Evolutionary conservation across 2,113 vertebrate genomes (phyloP).

Genomic region (Nothoprocta perdicaria): DNA sequence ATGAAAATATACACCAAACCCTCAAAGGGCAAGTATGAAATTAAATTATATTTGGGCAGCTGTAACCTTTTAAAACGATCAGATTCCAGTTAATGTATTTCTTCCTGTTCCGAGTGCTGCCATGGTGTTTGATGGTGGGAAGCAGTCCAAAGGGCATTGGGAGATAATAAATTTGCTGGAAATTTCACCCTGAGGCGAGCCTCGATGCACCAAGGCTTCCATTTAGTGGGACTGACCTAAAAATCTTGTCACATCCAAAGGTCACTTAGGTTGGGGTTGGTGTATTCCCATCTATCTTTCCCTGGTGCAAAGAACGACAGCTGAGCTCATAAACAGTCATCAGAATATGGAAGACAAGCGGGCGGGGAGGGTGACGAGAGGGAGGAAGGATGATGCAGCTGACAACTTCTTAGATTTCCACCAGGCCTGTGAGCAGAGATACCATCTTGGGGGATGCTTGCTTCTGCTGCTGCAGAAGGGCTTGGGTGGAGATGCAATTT

Average conservation of each 20-base stretch:
- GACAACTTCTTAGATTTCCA: constrained; percentile 27
- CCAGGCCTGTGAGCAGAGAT: neutral
- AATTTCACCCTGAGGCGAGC: constrained; percentile 83
- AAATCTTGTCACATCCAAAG: constrained; percentile 87
- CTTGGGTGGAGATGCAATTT: neutral
- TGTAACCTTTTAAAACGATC: constrained; percentile 88
- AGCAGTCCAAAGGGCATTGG: constrained; percentile 84
- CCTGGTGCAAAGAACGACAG: constrained; percentile 78
- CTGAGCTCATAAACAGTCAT: constrained; percentile 76
- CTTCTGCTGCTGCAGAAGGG: neutral
- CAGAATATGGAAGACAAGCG: constrained; percentile 70
- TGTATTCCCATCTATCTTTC: constrained; percentile 81
- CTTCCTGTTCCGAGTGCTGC: constrained; percentile 86
- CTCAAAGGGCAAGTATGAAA: constrained; percentile 89
- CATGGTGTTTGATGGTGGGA: constrained; percentile 85
- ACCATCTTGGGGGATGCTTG: neutral
- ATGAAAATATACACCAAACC: constrained; percentile 89
- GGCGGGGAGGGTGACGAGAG: neutral
- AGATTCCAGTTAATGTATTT: constrained; percentile 88
- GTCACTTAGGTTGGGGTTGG: constrained; percentile 81
- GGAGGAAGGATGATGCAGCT: neutral
- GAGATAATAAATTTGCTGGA: constrained; percentile 87
- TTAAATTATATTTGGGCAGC: constrained; percentile 90
- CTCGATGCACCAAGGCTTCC: constrained; percentile 78
- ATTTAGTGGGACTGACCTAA: constrained; percentile 84